Conservation (phyloP, 2,797 vertebrate species). For the Pangasius larnaudii region DNA sequence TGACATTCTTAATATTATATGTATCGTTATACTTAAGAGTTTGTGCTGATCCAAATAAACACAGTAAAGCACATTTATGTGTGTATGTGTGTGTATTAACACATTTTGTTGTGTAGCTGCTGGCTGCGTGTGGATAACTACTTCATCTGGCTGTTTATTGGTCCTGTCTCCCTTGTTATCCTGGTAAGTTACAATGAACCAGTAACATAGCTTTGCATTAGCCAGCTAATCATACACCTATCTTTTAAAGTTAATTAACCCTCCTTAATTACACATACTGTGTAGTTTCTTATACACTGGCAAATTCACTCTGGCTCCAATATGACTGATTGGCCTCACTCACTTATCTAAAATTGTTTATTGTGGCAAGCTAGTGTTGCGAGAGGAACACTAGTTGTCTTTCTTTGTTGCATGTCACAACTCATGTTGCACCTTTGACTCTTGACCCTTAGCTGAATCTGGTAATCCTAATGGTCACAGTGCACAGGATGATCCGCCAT, state of each 20-base stretch:
- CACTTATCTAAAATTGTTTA: neutral
- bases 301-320: neutral
- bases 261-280: neutral
- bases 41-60: neutral
- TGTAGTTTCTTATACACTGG: neutral
- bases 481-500: conserved; percentile 90
- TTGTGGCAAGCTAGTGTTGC: neutral
- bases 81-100: neutral
- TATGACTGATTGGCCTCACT: neutral
- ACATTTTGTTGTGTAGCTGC: conserved; percentile 73
- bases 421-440: conserved; percentile 24
- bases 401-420: neutral
- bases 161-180: conserved; percentile 86
- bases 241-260: neutral
- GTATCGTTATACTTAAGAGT: neutral
- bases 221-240: neutral
- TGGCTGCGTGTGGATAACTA: conserved; percentile 91
- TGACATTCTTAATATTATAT: neutral
- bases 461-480: conserved; percentile 87
- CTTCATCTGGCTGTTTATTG: conserved; percentile 94
- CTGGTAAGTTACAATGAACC: conserved; percentile 74
- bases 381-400: neutral
- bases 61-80: neutral
- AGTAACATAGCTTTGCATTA: neutral
- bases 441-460: conserved; percentile 81